These are phyloP conservation scores for Zootoca vivipara DNA, from an alignment of 2,113 vertebrate genomes.

Conservation along the genomic window DNA sequence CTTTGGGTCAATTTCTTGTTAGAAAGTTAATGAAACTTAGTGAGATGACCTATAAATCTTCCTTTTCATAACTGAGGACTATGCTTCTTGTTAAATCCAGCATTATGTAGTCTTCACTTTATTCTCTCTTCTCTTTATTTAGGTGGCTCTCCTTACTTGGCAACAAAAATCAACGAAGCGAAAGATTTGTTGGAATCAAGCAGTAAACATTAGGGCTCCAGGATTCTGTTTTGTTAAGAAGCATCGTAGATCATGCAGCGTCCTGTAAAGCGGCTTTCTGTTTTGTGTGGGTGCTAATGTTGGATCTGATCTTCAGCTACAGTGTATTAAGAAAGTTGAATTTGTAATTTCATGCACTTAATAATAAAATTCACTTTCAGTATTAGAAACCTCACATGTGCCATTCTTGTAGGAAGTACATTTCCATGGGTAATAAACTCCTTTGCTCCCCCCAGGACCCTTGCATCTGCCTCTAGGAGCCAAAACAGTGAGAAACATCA, in stretches of 20 bases:
- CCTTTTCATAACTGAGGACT: conserved; percentile 12
- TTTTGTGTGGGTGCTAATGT: background rate
- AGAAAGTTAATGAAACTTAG: background rate
- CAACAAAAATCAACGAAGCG: conserved; percentile 88
- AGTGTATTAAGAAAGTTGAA: conserved; percentile 38
- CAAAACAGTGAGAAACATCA: background rate
- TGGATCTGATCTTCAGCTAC: conserved; percentile 30
- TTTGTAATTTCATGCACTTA: conserved; percentile 34
- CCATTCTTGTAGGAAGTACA: background rate
- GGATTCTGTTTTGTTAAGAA: background rate
- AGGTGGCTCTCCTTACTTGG: conserved; percentile 88
- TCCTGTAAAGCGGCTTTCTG: background rate
- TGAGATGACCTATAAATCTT: conserved; percentile 28
- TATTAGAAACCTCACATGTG: background rate
- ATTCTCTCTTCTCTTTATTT: conserved; percentile 35
- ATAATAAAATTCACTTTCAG: background rate
- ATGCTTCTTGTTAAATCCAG: conserved; percentile 3
- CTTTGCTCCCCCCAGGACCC: background rate
- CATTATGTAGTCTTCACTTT: background rate
- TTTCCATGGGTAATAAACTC: background rate
- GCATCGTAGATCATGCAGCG: background rate
- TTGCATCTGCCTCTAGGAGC: background rate
- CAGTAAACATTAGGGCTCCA: conserved; percentile 68
- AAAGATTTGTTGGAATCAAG: conserved; percentile 84
- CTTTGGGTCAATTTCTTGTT: background rate